Base-by-base conservation (phyloP, 1,140 invertebrate genomes). In the Drosophila ironensis region DNA sequence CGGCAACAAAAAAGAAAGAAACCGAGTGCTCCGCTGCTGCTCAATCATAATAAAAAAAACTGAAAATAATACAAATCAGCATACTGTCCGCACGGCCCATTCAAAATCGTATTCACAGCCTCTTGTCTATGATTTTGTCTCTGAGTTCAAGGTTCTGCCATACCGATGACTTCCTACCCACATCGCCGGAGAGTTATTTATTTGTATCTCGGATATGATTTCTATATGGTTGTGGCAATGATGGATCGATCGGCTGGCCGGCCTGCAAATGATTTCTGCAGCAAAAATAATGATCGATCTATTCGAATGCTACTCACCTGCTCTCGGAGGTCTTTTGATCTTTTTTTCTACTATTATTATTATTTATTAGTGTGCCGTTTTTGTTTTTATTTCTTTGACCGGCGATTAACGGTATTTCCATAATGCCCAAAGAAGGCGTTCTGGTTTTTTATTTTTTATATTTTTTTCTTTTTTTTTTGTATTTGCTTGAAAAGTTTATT, bases 231-330 rank as follows among this genome's bases (percentile, higher is more conserved):
- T 64, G 47, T 72, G 69, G 67, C 73, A 82, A 84, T 84, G 80
- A 82, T 82, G 63, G 77, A 82, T 82, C 64, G 66, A 69, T 69
- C 44, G 28, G 11, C 16, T 66, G 47, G 75, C 71, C 72, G 47
- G 75, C 71, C 72, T 70, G 72, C 72, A 72, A 75, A 76, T 82
- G 77, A 72, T 72, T 77, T 51, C 57, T 81, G 76, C 76, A 74
- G 47, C 54, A 30, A 63, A 35, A 42, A 50, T 52, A 52, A 44
- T 54, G 45, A 52, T 69, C 66, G 50, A 72, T 67, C 17, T 42
- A 60, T 33, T 54, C 52, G 28, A 51, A 16, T 37, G 33, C 14
- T 28, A 50, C 45, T 76, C 76, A 80, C 76, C 76, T 80, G 76
- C 76, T 78, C 51, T 60, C 71, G 53, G 70, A 48, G 33, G 72